Evolutionary conservation across 2,797 vertebrate genomes (phyloP).

Genomic region (Gymnopithys bicolor): DNA sequence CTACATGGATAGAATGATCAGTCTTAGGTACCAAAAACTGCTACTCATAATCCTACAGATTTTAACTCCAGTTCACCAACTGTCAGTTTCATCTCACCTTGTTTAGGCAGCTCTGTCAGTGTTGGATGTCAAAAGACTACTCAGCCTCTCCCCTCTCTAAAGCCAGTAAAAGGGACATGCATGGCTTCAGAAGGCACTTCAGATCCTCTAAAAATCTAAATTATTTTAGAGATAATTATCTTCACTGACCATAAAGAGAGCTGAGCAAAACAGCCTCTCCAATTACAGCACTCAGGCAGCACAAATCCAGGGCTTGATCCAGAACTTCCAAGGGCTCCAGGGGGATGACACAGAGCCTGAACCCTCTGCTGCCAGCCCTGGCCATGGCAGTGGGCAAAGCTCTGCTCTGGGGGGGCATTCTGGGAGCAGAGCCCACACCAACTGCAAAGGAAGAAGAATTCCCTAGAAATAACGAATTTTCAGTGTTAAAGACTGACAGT

Average conservation of each 20-base stretch:
- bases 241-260: background rate
- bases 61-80: background rate
- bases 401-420: background rate
- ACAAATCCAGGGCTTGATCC: background rate
- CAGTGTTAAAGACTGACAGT: background rate
- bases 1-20: background rate
- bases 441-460: background rate
- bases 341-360: background rate
- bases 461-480: background rate
- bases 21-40: background rate
- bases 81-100: background rate
- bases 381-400: background rate
- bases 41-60: background rate
- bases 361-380: background rate
- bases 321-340: conserved; percentile 34
- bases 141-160: background rate
- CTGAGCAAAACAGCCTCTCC: conserved; percentile 37
- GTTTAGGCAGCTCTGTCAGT: background rate
- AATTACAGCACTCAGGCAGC: conserved; percentile 40
- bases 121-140: background rate
- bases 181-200: conserved; percentile 3
- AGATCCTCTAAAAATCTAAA: conserved; percentile 9
- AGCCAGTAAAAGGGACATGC: background rate
- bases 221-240: conserved; percentile 31
- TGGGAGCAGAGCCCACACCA: background rate